Evolutionary conservation across 2,113 vertebrate genomes (phyloP).

Genomic region (Hypanus sabinus): DNA sequence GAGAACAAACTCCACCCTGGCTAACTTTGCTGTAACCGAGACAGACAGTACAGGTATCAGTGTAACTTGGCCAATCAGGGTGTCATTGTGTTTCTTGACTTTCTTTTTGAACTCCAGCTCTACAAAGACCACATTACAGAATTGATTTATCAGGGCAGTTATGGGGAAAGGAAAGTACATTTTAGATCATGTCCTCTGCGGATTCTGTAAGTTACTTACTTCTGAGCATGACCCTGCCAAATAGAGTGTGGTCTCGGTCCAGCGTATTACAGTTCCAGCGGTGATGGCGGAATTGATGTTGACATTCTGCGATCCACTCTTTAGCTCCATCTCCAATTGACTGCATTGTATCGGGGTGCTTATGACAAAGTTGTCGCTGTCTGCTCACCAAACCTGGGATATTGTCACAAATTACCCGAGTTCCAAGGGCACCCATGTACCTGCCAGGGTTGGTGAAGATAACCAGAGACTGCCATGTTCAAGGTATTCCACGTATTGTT

Average conservation of each 20-base stretch:
- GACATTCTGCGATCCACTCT: conserved; percentile 86
- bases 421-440: conserved; percentile 84
- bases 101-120: not conserved
- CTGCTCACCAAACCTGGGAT: conserved; percentile 83
- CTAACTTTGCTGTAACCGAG: not conserved
- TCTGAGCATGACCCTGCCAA: conserved; percentile 75
- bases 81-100: too few relatives aligned
- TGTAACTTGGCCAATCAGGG: not conserved
- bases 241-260: conserved; percentile 75
- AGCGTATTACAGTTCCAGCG: conserved; percentile 90
- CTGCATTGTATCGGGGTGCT: conserved; percentile 79
- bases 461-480: conserved; percentile 31
- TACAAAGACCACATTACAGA: not conserved
- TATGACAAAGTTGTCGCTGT: conserved; percentile 86
- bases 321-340: conserved; percentile 75
- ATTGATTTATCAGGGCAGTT: not conserved
- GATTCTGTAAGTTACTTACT: conserved; percentile 61
- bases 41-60: not conserved
- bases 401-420: conserved; percentile 92
- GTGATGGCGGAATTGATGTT: conserved; percentile 87
- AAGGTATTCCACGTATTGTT: not conserved
- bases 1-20: not conserved
- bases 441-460: conserved; percentile 48
- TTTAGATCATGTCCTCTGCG: not conserved
- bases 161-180: not conserved